Percentiles rank a stretch among this genome's conserved stretches.
Evolutionary conservation across 1,140 invertebrate genomes (phyloP).

Genomic region (Drosophila grimshawi): DNA sequence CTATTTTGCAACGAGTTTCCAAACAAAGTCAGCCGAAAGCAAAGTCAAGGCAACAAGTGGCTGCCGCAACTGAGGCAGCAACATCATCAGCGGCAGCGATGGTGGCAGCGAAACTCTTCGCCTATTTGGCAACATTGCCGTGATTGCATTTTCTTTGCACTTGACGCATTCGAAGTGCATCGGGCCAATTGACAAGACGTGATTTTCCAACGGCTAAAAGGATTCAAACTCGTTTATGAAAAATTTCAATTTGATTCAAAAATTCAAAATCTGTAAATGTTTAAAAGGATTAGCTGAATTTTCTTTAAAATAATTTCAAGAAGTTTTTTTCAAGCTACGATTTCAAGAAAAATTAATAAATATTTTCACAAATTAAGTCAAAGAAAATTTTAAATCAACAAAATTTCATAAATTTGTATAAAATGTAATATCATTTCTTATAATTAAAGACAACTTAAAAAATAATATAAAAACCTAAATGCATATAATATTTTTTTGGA

Average conservation of each 20-base stretch:
- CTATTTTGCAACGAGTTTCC: slow-evolving; percentile 51
- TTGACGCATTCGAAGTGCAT: slow-evolving; percentile 60
- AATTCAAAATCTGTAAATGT: neutral
- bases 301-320: too few relatives aligned
- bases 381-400: neutral
- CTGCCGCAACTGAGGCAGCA: slow-evolving; percentile 2
- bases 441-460: neutral
- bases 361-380: neutral
- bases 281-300: neutral
- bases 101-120: slow-evolving; percentile 39
- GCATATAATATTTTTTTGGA: neutral
- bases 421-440: too few relatives aligned
- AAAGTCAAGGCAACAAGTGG: slow-evolving; percentile 71
- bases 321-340: too few relatives aligned
- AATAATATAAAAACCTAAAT: neutral
- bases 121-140: slow-evolving; percentile 41
- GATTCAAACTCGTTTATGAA: neutral
- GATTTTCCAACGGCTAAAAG: slow-evolving; percentile 11
- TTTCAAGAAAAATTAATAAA: neutral
- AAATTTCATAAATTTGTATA: neutral
- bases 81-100: neutral
- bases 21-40: slow-evolving; percentile 41
- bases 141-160: slow-evolving; percentile 56
- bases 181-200: slow-evolving; percentile 63
- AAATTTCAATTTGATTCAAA: neutral